Conservation (phyloP, 2,797 vertebrate species). For the Chrosomus eos region DNA sequence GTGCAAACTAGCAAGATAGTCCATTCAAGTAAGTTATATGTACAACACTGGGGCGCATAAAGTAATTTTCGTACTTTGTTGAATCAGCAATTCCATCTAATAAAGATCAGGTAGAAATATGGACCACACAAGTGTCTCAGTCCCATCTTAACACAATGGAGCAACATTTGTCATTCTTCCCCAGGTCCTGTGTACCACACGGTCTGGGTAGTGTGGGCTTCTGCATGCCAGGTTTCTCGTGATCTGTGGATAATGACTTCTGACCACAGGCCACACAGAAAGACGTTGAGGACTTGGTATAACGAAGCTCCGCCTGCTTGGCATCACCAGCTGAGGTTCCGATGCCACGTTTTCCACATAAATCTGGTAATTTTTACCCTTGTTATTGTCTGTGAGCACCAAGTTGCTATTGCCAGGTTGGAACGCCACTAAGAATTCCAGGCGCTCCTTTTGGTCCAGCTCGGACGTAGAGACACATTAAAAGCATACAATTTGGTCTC, state of each 20-base stretch:
- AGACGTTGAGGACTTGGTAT: conserved; percentile 11
- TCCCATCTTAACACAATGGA: conserved; percentile 19
- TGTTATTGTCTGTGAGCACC: conserved; percentile 75
- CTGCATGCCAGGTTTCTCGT: conserved; percentile 2
- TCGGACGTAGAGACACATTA: conserved; percentile 67
- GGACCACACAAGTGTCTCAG: not conserved
- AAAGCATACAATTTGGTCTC: conserved; percentile 78
- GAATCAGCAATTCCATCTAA: not conserved
- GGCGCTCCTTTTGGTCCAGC: conserved; percentile 48
- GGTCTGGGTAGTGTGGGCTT: not conserved
- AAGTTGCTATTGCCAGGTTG: conserved; percentile 58
- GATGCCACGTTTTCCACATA: conserved; percentile 56
- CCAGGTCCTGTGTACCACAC: not conserved
- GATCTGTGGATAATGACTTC: not conserved
- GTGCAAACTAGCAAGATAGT: conserved; percentile 1
- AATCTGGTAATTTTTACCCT: conserved; percentile 77
- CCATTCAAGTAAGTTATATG: not conserved
- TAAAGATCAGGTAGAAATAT: conserved; percentile 1
- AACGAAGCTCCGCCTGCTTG: not conserved
- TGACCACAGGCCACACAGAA: conserved; percentile 1
- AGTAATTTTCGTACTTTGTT: not conserved
- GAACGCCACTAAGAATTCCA: conserved; percentile 77
- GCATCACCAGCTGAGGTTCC: conserved; percentile 6
- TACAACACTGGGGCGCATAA: not conserved
- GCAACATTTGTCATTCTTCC: conserved; percentile 17